These are phyloP conservation scores for Antennarius maculatus DNA, from an alignment of 2,797 vertebrate genomes.

Conservation along the genomic window DNA sequence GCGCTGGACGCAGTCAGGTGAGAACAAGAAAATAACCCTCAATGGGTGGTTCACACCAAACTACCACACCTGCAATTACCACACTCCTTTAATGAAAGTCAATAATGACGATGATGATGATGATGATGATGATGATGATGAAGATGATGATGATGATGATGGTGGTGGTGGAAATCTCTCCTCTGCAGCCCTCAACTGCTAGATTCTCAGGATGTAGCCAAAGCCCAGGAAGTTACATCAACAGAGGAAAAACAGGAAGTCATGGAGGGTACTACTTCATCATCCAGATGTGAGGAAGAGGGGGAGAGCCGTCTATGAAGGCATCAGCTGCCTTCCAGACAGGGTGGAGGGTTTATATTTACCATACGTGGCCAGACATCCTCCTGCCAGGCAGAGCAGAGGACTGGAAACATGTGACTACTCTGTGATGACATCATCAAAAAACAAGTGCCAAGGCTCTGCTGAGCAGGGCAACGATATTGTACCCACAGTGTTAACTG, in stretches of 20 bases:
- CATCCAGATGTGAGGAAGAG: conserved; percentile 15
- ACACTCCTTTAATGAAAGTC: no score
- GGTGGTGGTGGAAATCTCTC: neutral
- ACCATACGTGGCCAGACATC: no score
- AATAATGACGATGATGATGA: no score
- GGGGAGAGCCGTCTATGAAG: conserved; percentile 58
- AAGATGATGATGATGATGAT: neutral
- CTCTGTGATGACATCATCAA: neutral
- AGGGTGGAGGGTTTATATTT: conserved; percentile 1
- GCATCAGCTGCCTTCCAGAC: conserved; percentile 7
- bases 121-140: neutral
- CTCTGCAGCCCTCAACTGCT: conserved; percentile 36
- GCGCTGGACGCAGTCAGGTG: conserved; percentile 69
- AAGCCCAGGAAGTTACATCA: conserved; percentile 44
- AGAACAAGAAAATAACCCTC: neutral
- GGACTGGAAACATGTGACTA: neutral
- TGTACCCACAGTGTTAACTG: conserved; percentile 9
- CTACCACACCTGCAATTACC: neutral
- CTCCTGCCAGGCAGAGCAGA: neutral
- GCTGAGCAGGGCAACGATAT: neutral
- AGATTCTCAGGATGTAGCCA: neutral
- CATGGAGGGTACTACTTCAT: neutral
- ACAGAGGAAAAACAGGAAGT: conserved; percentile 12
- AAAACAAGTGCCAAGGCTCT: neutral
- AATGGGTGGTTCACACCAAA: neutral